A percentile compares a stretch with the other conserved stretches of the same genome.
Conservation (phyloP, 2,888 invertebrate genomes). For the Scelioninae gen. 1 region DNA sequence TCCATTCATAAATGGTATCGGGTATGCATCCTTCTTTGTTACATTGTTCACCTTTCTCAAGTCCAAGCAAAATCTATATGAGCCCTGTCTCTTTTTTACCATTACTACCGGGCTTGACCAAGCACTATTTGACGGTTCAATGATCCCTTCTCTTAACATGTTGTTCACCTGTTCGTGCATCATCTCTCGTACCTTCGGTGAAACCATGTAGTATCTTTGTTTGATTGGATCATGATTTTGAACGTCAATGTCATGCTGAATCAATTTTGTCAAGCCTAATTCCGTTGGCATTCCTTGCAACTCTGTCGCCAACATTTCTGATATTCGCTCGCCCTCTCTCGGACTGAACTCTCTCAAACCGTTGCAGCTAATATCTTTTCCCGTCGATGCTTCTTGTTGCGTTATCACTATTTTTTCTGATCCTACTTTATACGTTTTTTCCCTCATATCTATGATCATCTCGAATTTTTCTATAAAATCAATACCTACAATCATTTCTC, state of each 20-base stretch:
- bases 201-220: slow-evolving; percentile 10
- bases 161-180: not conserved
- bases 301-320: not conserved
- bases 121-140: slow-evolving; percentile 72
- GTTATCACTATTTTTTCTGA: too few species aligned
- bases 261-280: not conserved
- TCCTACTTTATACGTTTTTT: too few species aligned
- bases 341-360: too few species aligned
- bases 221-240: slow-evolving; percentile 5
- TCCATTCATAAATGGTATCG: slow-evolving; percentile 74
- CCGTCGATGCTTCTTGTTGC: too few species aligned
- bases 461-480: too few species aligned
- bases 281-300: slow-evolving; percentile 4
- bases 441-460: too few species aligned
- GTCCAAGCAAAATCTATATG: slow-evolving; percentile 75
- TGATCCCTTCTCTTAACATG: slow-evolving; percentile 65
- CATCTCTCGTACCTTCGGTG: not conserved
- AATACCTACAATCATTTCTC: too few species aligned
- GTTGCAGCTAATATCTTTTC: too few species aligned
- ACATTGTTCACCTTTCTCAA: slow-evolving; percentile 76
- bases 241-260: slow-evolving; percentile 7
- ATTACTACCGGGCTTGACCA: slow-evolving; percentile 76
- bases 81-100: slow-evolving; percentile 72
- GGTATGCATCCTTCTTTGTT: slow-evolving; percentile 76
- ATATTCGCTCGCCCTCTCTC: too few species aligned